Conservation (phyloP, 2,113 vertebrate species). For the Prochilodus magdalenae region DNA sequence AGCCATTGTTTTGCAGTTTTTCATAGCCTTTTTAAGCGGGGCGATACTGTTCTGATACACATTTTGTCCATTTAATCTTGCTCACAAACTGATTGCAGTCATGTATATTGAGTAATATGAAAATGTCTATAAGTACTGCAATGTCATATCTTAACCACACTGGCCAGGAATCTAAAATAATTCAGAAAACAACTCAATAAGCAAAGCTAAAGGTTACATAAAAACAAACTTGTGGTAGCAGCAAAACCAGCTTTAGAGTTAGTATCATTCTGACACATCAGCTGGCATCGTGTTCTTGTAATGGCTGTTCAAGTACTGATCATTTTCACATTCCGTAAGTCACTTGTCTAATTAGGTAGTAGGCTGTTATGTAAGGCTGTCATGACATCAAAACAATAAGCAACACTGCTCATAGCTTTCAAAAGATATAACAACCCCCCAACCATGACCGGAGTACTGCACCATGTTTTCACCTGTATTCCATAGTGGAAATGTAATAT, state of each 20-base stretch:
- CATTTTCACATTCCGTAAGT: not conserved
- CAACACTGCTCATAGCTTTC: not conserved
- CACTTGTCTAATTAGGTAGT: not conserved
- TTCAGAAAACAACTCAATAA: too few relatives aligned
- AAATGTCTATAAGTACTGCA: too few relatives aligned
- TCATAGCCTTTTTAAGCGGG: too few relatives aligned
- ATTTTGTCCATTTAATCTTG: too few relatives aligned
- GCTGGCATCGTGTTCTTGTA: not conserved
- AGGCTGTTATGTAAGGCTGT: not conserved
- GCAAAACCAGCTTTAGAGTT: not conserved
- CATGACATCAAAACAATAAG: not conserved
- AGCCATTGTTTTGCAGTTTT: too few relatives aligned
- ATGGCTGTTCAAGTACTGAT: not conserved
- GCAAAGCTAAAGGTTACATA: too few relatives aligned
- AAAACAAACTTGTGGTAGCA: not conserved
- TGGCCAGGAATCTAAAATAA: too few relatives aligned
- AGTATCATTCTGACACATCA: not conserved
- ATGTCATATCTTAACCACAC: too few relatives aligned
- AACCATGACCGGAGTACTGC: not conserved
- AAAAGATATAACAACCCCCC: not conserved
- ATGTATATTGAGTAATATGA: too few relatives aligned
- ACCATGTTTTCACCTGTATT: not conserved
- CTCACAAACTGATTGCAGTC: too few relatives aligned
- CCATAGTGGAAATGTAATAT: slow-evolving; percentile 39
- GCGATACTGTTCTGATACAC: too few relatives aligned